Evolutionary conservation across 1,140 invertebrate genomes (phyloP), one percentile per base, ranked within the genome.

Genomic region (Dysdera silvatica): DNA sequence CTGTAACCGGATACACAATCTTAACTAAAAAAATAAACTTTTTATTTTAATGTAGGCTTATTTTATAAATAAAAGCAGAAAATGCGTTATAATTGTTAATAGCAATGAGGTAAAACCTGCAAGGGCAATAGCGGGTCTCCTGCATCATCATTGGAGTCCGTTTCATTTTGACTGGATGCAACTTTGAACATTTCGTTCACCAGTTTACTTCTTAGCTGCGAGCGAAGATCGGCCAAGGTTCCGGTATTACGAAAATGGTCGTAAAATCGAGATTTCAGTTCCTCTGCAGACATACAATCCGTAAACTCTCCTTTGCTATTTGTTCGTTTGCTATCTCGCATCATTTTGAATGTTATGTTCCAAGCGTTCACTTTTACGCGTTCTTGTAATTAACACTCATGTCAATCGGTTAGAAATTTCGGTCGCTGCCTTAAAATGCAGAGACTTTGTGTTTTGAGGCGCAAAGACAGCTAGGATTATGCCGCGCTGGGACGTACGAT

Each of bases 181-280:
- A 53, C 31, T 55, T 62, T 62, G 8, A 62, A 40, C 5, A 62
- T 40, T 56, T 62, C 53, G 12, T 51, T 23, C 6, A 48, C 35
- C n/a, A 62, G 31, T 37, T 62, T 29, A 23, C 52, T 45, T 55
- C 60, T 62, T 0, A 62, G n/a, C 12, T 62, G 51, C 37, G 49
- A 31, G 4, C 45, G 29, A 20, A 62, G 26, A 32, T 51, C 40
- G 31, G 54, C 51, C 8, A 62, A 28, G 40, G 51, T 55, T 16
- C 60, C 60, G 31, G 18, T 55, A 48, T 56, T 48, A 37, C 56
- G 31, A 12, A 62, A 62, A 55, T 62, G 60, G 16, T 40, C 49
- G 20, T 62, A 62, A 0, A 62, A 29, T 48, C 55, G 54, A 20
- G 52, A 48, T 31, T 62, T 62, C 32, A 62, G 28, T 49, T 62